A percentile compares a stretch with the other conserved stretches of the same genome.
phyloP scores from a whole-genome alignment of 2,797 vertebrate genomes.

The Coregonus sp. region DNA sequence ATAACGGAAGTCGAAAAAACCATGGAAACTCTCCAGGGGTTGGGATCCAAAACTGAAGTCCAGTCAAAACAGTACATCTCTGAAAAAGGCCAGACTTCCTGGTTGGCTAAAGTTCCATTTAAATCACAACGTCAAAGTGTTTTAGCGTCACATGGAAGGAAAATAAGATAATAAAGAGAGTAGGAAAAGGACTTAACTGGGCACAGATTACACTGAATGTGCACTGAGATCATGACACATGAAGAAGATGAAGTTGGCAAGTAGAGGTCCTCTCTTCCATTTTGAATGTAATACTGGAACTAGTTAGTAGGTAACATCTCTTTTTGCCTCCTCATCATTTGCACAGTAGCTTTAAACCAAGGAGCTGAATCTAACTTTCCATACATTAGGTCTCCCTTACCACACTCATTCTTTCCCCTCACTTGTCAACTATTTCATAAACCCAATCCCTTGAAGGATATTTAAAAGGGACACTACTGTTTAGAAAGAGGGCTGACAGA shows the following conservation, averaged over 20 bases:
- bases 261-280: background rate
- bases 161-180: background rate
- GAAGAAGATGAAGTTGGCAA: background rate
- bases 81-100: background rate
- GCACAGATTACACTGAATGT: background rate
- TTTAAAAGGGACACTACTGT: conserved; percentile 25
- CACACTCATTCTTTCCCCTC: conserved; percentile 39
- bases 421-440: conserved; percentile 34
- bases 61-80: background rate
- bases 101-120: background rate
- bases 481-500: conserved; percentile 35
- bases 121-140: background rate
- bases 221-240: background rate
- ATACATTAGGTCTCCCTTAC: conserved; percentile 27
- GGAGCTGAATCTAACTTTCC: conserved; percentile 32
- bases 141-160: background rate
- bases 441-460: conserved; percentile 28
- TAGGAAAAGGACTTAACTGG: background rate
- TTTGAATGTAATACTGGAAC: background rate
- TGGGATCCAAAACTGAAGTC: background rate
- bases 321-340: background rate
- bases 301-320: background rate
- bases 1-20: conserved; percentile 38
- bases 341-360: conserved; percentile 1
- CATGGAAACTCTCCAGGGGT: conserved; percentile 10